Percentiles rank a stretch among this genome's conserved stretches.
phyloP scores from a whole-genome alignment of 2,797 vertebrate species.

The Liparis tanakae region DNA sequence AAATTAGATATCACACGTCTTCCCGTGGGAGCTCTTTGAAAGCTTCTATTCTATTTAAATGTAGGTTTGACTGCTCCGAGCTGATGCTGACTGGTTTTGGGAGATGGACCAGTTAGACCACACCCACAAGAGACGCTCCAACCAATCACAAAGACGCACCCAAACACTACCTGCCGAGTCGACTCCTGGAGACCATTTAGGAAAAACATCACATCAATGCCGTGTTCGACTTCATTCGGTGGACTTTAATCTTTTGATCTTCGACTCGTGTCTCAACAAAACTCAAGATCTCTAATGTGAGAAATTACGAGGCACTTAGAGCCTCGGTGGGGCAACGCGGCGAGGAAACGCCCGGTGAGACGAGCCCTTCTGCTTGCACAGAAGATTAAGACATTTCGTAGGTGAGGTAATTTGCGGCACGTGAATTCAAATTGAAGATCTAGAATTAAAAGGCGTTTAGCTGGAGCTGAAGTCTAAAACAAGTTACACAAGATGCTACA shows the following conservation, averaged over 20 bases:
- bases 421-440: conserved; percentile 5
- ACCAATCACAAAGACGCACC: conserved; percentile 46
- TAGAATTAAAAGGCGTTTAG: not conserved
- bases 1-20: conserved; percentile 1
- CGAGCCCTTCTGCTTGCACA: not conserved
- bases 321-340: not conserved
- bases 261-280: not conserved
- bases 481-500: conserved; percentile 6
- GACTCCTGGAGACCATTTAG: not conserved
- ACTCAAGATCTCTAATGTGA: conserved; percentile 3
- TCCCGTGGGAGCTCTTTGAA: not conserved
- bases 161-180: conserved; percentile 51
- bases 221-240: conserved; percentile 8
- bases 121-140: conserved; percentile 49
- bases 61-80: not conserved
- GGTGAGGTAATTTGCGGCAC: not conserved
- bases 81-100: conserved; percentile 22
- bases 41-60: not conserved
- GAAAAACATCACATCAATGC: conserved; percentile 30
- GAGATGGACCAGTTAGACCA: conserved; percentile 46
- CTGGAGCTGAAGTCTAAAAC: not conserved
- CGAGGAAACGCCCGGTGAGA: conserved; percentile 5
- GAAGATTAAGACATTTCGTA: conserved; percentile 4
- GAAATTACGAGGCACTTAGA: conserved; percentile 23
- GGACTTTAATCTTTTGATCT: conserved; percentile 26